phyloP scores from a whole-genome alignment of 2,797 vertebrate genomes.

The Gymnocypris eckloni region DNA sequence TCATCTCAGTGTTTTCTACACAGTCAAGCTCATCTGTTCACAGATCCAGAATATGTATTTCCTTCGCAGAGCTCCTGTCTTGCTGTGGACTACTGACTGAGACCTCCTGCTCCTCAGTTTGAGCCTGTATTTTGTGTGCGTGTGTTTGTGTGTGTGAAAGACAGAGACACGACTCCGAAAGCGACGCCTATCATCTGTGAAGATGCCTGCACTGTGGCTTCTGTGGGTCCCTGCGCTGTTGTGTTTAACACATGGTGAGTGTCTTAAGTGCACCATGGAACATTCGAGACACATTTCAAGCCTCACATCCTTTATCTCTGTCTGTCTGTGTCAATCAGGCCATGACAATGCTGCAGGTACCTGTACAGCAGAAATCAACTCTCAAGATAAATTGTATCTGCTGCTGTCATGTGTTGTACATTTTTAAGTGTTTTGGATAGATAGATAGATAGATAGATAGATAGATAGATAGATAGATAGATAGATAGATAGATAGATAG shows the following conservation, averaged over 20 bases:
- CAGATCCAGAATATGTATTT: background rate
- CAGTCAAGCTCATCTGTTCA: background rate
- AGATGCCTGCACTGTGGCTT: slow-evolving; percentile 68
- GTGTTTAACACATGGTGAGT: slow-evolving; percentile 76
- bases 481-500: background rate
- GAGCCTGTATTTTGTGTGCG: slow-evolving; percentile 45
- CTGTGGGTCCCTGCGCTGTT: slow-evolving; percentile 67
- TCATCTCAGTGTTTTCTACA: background rate
- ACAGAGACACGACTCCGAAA: slow-evolving; percentile 25
- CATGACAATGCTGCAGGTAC: background rate
- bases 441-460: background rate
- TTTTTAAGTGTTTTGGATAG: background rate
- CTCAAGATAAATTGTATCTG: background rate
- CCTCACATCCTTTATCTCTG: background rate
- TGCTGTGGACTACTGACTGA: slow-evolving; percentile 23
- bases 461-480: background rate
- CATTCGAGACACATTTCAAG: slow-evolving; percentile 41
- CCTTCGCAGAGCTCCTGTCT: background rate
- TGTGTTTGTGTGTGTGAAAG: slow-evolving; percentile 53
- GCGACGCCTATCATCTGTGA: slow-evolving; percentile 55
- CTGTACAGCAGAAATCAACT: slow-evolving; percentile 6
- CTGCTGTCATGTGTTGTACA: background rate
- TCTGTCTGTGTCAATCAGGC: slow-evolving; percentile 26
- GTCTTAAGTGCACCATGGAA: slow-evolving; percentile 43
- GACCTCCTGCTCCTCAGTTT: slow-evolving; percentile 50